Percentiles rank a stretch among this genome's conserved stretches.
phyloP scores from a whole-genome alignment of 2,888 invertebrate genomes.

The Parapristionchus giblindavisi region DNA sequence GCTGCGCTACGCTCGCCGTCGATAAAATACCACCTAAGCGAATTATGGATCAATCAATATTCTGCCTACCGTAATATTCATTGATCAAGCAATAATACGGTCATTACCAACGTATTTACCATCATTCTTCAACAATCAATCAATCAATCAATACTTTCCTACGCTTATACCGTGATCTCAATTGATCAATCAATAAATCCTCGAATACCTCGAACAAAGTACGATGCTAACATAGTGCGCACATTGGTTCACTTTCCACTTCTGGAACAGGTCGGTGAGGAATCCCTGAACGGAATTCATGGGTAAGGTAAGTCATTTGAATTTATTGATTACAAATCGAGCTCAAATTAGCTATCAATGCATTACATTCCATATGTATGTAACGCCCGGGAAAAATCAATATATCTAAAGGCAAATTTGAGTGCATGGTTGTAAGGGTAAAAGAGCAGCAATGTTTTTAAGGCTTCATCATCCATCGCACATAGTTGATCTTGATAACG shows the following conservation, averaged over 20 bases:
- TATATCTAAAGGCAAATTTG: too few relatives aligned
- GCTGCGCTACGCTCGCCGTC: slow-evolving; percentile 24
- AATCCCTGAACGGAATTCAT: slow-evolving; percentile 76
- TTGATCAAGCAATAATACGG: too few relatives aligned
- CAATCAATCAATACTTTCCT: neutral
- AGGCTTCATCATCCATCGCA: neutral
- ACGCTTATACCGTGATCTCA: too few relatives aligned
- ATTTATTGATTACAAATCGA: neutral
- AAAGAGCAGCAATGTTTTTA: too few relatives aligned
- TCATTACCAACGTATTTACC: neutral
- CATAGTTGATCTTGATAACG: neutral
- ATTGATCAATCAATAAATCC: too few relatives aligned
- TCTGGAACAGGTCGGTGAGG: slow-evolving; percentile 90
- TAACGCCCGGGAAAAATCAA: too few relatives aligned
- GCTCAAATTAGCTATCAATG: too few relatives aligned
- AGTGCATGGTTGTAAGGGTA: too few relatives aligned
- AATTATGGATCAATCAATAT: too few relatives aligned
- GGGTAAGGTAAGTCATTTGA: slow-evolving; percentile 25
- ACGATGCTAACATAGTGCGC: slow-evolving; percentile 75
- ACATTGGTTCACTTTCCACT: slow-evolving; percentile 94
- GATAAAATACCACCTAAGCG: slow-evolving; percentile 22
- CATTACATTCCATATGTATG: too few relatives aligned
- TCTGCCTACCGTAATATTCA: too few relatives aligned
- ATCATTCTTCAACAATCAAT: neutral
- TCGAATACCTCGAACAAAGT: slow-evolving; percentile 70